These are phyloP conservation scores for Thamnophis sirtalis DNA, from an alignment of 2,113 vertebrate genomes.

Conservation along the genomic window DNA sequence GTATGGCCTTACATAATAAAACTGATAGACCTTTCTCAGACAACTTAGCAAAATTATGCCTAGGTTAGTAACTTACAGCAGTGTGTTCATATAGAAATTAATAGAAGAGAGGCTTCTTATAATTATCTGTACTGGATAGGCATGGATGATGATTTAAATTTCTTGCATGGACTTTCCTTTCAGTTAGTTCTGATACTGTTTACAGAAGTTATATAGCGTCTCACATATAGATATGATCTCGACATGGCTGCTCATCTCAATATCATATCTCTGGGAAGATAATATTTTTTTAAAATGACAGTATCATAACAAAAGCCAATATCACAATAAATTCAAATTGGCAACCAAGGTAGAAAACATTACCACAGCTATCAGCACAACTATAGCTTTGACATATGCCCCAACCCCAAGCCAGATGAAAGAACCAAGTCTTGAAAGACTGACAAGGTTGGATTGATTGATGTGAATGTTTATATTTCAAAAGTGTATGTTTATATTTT, in stretches of 20 bases:
- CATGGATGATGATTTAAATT: not conserved
- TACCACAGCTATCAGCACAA: not conserved
- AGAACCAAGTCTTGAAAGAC: not conserved
- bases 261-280: not conserved
- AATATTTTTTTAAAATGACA: not conserved
- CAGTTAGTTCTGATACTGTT: not conserved
- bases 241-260: not conserved
- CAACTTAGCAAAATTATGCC: not conserved
- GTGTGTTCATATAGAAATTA: not conserved
- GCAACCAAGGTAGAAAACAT: not conserved
- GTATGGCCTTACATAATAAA: not conserved
- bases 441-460: not conserved
- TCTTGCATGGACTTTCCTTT: not conserved
- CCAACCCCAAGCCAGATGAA: not conserved
- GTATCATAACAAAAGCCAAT: not conserved
- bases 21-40: not conserved
- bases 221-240: not conserved
- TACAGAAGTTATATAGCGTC: not conserved
- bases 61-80: not conserved
- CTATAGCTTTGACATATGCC: not conserved
- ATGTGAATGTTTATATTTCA: not conserved
- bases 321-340: not conserved
- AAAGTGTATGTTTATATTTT: not conserved
- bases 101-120: not conserved
- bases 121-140: not conserved